Evolutionary conservation across 2,113 vertebrate genomes (phyloP), one percentile per base, ranked within the genome.

Genomic region (Percopsis transmontana): DNA sequence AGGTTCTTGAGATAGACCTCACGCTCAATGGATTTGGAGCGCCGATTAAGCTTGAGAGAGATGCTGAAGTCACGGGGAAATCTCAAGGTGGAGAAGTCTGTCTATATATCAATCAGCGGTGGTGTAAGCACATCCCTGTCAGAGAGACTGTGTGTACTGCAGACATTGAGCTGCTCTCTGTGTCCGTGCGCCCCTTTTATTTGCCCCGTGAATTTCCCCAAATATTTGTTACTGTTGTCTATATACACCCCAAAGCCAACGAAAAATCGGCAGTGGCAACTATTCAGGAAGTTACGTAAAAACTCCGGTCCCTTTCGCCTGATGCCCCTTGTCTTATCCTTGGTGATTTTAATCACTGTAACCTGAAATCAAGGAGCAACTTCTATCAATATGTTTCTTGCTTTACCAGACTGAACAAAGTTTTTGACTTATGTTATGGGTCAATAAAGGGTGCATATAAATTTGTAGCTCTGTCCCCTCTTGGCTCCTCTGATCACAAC

Each of bases 381-480:
- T 51, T 51, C 18, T 20, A 51, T 10, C 48, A 51, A 19, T 51
- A 19, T 51, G 18, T 51, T 19, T 19, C 48, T 20, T 51, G 18
- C 11, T 16, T 16, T 44, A 51, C 18, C 48, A 51, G 48, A 51
- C 15, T n/a, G 48, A 20, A 11, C 42, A 44, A 44, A 5, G 2
- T 15, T 44, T 2, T 44, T 11, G 18, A 51, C 48, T 10, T 51
- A 51, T 51, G 48, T 11, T 51, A 19, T 51, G 48, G 48, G 2
- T 50, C 48, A 50, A 15, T 50, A n/a, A 50, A 50, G n/a, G 48
- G 21, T 20, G 51, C 51, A 21, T 21, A 23, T 53, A 53, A 53
- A 19, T 53, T 5, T 21, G 7, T 53, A 21, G 19, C 51, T 20
- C n/a, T 53, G 21, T 5, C 51, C 13, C 21, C 51, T 21, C 19